Evolutionary conservation across 2,113 vertebrate species (phyloP).

Genomic region (Cygnus atratus): DNA sequence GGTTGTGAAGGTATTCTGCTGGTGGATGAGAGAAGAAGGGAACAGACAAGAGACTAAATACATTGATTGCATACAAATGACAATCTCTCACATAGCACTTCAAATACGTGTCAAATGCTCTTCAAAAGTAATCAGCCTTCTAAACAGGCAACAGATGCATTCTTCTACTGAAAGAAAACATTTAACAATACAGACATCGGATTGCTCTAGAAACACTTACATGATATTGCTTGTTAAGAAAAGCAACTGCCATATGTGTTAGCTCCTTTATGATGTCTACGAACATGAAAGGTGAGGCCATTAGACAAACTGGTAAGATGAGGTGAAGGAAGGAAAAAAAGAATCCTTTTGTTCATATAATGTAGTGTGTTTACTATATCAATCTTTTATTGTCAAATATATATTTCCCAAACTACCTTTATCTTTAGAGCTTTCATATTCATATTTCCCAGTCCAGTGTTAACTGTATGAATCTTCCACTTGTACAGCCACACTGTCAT

Average conservation of each 20-base stretch:
- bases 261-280: not conserved
- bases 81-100: not conserved
- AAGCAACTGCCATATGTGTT: not conserved
- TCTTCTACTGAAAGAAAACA: not conserved
- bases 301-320: not conserved
- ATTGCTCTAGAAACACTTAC: not conserved
- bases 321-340: not conserved
- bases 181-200: not conserved
- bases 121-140: not conserved
- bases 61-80: not conserved
- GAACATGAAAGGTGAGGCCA: not conserved
- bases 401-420: not conserved
- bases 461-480: not conserved
- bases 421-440: not conserved
- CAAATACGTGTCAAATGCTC: not conserved
- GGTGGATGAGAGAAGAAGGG: not conserved
- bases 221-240: not conserved
- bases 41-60: not conserved
- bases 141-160: not conserved
- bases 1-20: not conserved
- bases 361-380: not conserved
- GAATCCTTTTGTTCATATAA: not conserved
- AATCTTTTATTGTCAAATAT: not conserved
- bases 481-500: not conserved
- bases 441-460: not conserved